A percentile compares a stretch with the other conserved stretches of the same genome.
These are phyloP conservation scores for Micrastur ruficollis DNA, from an alignment of 2,797 vertebrate species.

Conservation along the genomic window DNA sequence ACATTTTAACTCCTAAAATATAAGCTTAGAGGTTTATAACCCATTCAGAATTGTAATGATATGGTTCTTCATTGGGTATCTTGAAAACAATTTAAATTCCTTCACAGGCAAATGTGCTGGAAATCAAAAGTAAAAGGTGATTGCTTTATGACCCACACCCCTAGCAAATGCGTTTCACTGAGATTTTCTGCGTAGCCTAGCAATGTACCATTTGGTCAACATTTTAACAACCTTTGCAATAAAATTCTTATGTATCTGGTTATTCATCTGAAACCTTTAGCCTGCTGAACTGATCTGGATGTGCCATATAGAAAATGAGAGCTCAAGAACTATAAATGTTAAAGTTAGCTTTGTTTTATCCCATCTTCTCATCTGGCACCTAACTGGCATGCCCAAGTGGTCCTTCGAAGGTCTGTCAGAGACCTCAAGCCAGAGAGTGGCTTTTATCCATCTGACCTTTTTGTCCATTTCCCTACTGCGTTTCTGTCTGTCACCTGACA, in stretches of 20 bases:
- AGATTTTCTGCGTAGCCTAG: constrained; percentile 25
- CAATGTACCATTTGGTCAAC: constrained; percentile 48
- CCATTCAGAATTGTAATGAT: not conserved
- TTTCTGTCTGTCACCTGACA: not conserved
- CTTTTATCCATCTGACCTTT: not conserved
- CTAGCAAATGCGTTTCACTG: constrained; percentile 15
- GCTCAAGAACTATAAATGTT: not conserved
- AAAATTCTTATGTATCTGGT: constrained; percentile 22
- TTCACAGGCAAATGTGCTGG: constrained; percentile 19
- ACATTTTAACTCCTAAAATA: not conserved
- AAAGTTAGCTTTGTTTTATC: not conserved
- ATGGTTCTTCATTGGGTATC: not conserved
- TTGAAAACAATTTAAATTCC: constrained; percentile 9
- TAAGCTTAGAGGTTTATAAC: constrained; percentile 12
- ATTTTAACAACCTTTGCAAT: constrained; percentile 48
- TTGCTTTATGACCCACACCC: constrained; percentile 38
- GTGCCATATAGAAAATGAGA: not conserved
- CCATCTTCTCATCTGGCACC: not conserved
- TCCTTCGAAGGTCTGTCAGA: not conserved
- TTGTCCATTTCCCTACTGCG: not conserved
- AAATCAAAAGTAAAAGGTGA: constrained; percentile 22
- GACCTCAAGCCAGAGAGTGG: not conserved
- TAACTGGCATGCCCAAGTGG: not conserved
- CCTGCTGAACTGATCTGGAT: not conserved
- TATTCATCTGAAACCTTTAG: constrained; percentile 46